phyloP scores from a whole-genome alignment of 2,113 vertebrate species.

The Menidia beryllina region DNA sequence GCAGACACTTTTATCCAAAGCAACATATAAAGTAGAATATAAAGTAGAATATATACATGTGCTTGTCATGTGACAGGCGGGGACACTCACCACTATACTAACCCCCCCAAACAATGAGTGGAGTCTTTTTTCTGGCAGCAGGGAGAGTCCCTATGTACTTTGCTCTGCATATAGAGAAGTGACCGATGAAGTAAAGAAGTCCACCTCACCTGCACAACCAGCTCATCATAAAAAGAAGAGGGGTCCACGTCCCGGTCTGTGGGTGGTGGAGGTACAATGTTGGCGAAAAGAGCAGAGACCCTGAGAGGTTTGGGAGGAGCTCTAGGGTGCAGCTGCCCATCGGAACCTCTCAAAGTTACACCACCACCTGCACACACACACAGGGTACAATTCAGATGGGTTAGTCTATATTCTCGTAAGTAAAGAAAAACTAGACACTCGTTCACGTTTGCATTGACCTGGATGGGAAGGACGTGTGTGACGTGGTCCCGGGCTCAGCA shows the following conservation, averaged over 20 bases:
- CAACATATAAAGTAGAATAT: no score
- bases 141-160: no score
- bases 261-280: slow-evolving; percentile 45
- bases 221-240: slow-evolving; percentile 81
- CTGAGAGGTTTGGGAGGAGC: slow-evolving; percentile 86
- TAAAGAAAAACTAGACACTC: not conserved
- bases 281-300: slow-evolving; percentile 78
- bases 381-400: not conserved
- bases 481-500: slow-evolving; percentile 78
- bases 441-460: slow-evolving; percentile 27
- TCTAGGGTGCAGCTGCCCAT: slow-evolving; percentile 87
- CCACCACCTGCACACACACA: slow-evolving; percentile 59
- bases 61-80: no score
- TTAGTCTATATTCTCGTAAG: not conserved
- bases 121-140: no score
- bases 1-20: no score
- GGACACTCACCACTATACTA: no score
- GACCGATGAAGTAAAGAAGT: not conserved
- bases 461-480: slow-evolving; percentile 34
- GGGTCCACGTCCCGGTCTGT: slow-evolving; percentile 55
- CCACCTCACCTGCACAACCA: slow-evolving; percentile 76
- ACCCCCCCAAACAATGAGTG: no score
- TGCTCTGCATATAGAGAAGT: not conserved
- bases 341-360: slow-evolving; percentile 82
- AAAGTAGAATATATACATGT: no score